phyloP scores from a whole-genome alignment of 2,113 vertebrate species.

The Carassius gibelio region DNA sequence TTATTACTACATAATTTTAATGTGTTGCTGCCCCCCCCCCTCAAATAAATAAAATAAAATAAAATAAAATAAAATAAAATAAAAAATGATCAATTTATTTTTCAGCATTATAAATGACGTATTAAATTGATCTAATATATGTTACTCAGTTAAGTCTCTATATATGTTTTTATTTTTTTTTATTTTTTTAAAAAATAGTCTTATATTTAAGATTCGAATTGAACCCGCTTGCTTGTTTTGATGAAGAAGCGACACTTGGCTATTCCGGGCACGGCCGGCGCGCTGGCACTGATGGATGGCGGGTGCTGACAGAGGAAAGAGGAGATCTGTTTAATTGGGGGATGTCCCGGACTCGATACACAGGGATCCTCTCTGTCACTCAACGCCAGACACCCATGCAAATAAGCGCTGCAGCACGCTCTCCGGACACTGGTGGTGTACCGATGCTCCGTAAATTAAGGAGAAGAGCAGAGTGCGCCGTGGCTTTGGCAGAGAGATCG shows the following conservation, averaged over 20 bases:
- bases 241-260: constrained; percentile 5
- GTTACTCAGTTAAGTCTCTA: too few species aligned
- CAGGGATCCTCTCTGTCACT: constrained; percentile 75
- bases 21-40: neutral
- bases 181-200: too few species aligned
- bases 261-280: constrained; percentile 41
- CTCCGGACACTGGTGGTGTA: constrained; percentile 67
- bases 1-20: neutral
- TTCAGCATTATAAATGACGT: neutral
- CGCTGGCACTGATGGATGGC: constrained; percentile 61
- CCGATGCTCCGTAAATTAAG: constrained; percentile 61
- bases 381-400: constrained; percentile 63
- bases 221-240: neutral
- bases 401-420: constrained; percentile 73
- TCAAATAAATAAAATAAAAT: neutral
- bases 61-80: neutral
- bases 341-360: constrained; percentile 77
- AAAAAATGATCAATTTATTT: neutral
- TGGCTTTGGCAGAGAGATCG: constrained; percentile 72
- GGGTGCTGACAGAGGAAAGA: constrained; percentile 72
- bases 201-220: neutral
- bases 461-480: constrained; percentile 58
- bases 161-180: too few species aligned
- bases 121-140: neutral
- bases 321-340: constrained; percentile 75